Evolutionary conservation across 2,797 vertebrate species (phyloP).

Genomic region (Argyrosomus regius): DNA sequence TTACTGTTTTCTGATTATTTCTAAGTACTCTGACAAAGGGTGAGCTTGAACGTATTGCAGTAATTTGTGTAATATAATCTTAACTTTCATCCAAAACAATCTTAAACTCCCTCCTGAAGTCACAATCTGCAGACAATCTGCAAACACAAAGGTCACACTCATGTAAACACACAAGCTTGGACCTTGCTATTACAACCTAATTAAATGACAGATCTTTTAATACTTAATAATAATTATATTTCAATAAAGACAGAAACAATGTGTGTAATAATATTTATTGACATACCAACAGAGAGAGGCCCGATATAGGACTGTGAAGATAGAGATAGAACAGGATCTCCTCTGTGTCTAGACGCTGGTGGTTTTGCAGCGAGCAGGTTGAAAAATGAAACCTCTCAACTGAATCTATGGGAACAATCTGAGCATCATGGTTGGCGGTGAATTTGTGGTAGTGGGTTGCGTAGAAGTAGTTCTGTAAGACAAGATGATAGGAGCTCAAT

Average conservation of each 20-base stretch:
- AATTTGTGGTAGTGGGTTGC: not conserved
- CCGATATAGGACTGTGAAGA: not conserved
- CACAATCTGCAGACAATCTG: not conserved
- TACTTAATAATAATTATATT: not conserved
- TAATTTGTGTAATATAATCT: no score
- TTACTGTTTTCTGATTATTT: not conserved
- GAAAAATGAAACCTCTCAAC: constrained; percentile 36
- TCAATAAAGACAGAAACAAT: not conserved
- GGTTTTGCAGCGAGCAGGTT: not conserved
- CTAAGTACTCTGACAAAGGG: not conserved
- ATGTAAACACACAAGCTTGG: not conserved
- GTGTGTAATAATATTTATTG: not conserved
- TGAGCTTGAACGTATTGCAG: no score
- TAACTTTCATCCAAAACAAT: not conserved
- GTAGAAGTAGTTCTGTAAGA: not conserved
- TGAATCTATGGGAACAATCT: constrained; percentile 22
- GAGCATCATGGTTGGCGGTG: constrained; percentile 2
- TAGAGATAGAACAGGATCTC: not conserved
- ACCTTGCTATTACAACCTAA: not conserved
- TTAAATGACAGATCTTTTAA: not conserved
- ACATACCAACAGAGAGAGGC: not conserved
- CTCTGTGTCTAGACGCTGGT: constrained; percentile 17
- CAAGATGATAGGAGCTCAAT: not conserved
- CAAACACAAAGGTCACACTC: not conserved
- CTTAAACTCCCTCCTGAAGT: not conserved